These are phyloP conservation scores for Mythimna loreyi DNA, from an alignment of 2,888 invertebrate species.

Conservation along the genomic window DNA sequence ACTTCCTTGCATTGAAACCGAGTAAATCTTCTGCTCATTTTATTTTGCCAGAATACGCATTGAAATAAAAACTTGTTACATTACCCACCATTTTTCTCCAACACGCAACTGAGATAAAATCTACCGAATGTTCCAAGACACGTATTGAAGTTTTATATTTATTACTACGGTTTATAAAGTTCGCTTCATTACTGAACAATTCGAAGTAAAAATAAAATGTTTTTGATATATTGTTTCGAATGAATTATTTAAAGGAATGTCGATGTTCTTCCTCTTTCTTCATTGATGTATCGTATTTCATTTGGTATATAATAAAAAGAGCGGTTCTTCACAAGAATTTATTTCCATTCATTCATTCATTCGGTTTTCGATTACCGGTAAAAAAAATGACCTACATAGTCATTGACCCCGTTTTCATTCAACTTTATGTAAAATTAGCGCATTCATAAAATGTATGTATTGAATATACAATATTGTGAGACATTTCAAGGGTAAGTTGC, in stretches of 20 bases:
- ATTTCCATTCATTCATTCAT: conserved; percentile 27
- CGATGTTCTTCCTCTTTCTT: conserved; percentile 28
- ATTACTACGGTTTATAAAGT: conserved; percentile 40
- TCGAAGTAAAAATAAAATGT: conserved; percentile 36
- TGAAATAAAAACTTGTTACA: conserved; percentile 48
- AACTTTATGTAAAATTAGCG: background rate
- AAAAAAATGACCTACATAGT: conserved; percentile 4
- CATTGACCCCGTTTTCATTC: conserved; percentile 14
- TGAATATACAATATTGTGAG: no score
- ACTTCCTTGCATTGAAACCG: conserved; percentile 13
- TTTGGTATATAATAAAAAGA: conserved; percentile 6
- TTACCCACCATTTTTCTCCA: conserved; percentile 43
- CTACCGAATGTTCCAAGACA: conserved; percentile 24
- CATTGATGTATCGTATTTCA: conserved; percentile 24
- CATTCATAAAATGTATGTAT: no score
- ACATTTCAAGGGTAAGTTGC: background rate
- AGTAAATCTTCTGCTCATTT: conserved; percentile 38
- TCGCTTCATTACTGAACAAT: conserved; percentile 45
- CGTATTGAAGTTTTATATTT: conserved; percentile 50
- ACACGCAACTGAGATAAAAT: conserved; percentile 50
- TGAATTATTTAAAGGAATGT: conserved; percentile 44
- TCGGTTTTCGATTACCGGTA: background rate
- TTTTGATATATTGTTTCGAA: conserved; percentile 32
- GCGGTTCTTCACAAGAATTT: conserved; percentile 4
- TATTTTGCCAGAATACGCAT: conserved; percentile 25